Percentiles rank a stretch among this genome's conserved stretches.
phyloP scores from a whole-genome alignment of 2,797 vertebrate species.

The Acipenser oxyrinchus region DNA sequence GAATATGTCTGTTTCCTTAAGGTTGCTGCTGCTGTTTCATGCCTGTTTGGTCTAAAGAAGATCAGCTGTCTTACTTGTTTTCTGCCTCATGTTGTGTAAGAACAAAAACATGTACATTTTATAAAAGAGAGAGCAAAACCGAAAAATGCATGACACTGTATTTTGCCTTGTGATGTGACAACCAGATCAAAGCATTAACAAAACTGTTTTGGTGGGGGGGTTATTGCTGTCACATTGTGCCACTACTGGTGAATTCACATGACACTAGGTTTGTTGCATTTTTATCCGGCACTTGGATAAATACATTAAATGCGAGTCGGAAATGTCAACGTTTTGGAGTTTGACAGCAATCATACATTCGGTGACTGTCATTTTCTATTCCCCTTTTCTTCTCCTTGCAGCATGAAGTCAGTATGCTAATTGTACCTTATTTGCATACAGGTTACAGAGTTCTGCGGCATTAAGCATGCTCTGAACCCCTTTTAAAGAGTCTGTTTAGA shows the following conservation, averaged over 20 bases:
- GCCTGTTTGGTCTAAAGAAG: constrained; percentile 13
- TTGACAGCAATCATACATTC: constrained; percentile 46
- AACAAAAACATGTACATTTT: not conserved
- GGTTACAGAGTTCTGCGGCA: constrained; percentile 63
- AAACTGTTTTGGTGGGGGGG: constrained; percentile 24
- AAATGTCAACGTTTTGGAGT: constrained; percentile 28
- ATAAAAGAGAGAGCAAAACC: not conserved
- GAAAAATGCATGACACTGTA: not conserved
- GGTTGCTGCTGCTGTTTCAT: not conserved
- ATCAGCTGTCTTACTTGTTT: constrained; percentile 4
- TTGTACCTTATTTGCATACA: constrained; percentile 70
- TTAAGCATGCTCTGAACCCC: constrained; percentile 50
- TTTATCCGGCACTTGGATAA: constrained; percentile 29
- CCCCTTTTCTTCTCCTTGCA: constrained; percentile 38
- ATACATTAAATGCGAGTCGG: constrained; percentile 26
- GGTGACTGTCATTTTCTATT: constrained; percentile 36
- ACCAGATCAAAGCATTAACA: constrained; percentile 20
- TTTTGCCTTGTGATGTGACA: constrained; percentile 1
- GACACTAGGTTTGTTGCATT: constrained; percentile 11
- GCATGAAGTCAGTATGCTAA: constrained; percentile 61
- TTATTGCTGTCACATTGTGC: constrained; percentile 11
- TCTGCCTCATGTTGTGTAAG: not conserved
- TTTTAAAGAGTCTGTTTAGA: constrained; percentile 72
- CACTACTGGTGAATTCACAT: not conserved
- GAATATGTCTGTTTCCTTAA: not conserved